These are phyloP conservation scores for Caligus rogercresseyi DNA, from an alignment of 1,140 invertebrate species.

Conservation along the genomic window DNA sequence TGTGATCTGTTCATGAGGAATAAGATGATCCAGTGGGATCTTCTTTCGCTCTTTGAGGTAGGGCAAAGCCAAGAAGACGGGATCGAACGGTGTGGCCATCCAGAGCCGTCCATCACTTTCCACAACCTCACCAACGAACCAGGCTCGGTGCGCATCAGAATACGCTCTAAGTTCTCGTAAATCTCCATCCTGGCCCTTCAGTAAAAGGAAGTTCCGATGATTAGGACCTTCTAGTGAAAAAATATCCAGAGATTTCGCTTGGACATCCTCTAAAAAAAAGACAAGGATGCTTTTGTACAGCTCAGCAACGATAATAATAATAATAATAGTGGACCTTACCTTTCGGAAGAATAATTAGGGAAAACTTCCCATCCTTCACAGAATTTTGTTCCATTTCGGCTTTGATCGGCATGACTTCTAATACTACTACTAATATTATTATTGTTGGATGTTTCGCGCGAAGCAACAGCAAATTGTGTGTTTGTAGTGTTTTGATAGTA, in stretches of 20 bases:
- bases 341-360: not conserved
- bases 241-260: not conserved
- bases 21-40: not conserved
- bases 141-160: not conserved
- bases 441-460: too few species aligned
- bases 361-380: not conserved
- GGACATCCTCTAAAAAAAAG: not conserved
- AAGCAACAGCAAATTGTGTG: too few species aligned
- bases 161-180: slow-evolving; percentile 1
- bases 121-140: not conserved
- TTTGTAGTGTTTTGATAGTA: too few species aligned
- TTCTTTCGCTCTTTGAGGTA: not conserved
- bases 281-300: too few species aligned
- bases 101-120: not conserved
- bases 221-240: not conserved
- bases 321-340: not conserved
- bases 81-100: not conserved
- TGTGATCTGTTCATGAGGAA: not conserved
- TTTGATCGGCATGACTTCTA: too few species aligned
- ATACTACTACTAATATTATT: too few species aligned
- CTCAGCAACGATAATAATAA: too few species aligned
- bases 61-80: slow-evolving; percentile 1
- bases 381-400: not conserved
- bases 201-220: not conserved
- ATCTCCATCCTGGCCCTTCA: not conserved